Percentiles rank a stretch among this genome's conserved stretches.
phyloP scores from a whole-genome alignment of 2,888 invertebrate species.

The Brenthis ino region DNA sequence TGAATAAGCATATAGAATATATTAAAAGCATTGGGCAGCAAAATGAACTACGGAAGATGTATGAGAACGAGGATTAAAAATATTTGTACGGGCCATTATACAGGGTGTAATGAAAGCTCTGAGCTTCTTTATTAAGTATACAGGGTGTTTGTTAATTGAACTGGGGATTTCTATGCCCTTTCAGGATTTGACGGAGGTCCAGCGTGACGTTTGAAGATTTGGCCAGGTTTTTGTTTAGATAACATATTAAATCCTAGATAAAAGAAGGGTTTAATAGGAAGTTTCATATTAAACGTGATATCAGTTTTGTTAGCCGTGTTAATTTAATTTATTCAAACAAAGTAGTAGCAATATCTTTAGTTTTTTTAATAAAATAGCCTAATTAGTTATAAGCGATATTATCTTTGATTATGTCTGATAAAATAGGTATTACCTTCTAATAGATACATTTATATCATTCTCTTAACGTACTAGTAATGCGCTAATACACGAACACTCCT shows the following conservation, averaged over 20 bases:
- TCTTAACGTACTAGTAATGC: too few species aligned
- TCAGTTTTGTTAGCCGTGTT: background rate
- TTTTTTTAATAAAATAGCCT: too few species aligned
- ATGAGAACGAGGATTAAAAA: conserved; percentile 80
- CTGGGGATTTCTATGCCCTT: conserved; percentile 66
- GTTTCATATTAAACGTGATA: background rate
- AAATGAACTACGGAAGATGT: conserved; percentile 81
- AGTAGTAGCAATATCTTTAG: too few species aligned
- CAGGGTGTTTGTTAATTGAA: conserved; percentile 74
- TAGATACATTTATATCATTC: too few species aligned
- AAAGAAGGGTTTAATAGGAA: conserved; percentile 10
- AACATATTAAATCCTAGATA: conserved; percentile 28
- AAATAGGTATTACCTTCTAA: too few species aligned
- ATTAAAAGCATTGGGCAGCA: conserved; percentile 69
- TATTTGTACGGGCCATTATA: conserved; percentile 82
- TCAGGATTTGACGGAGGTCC: conserved; percentile 68
- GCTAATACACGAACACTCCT: background rate
- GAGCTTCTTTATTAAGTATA: conserved; percentile 77
- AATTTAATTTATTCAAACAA: background rate
- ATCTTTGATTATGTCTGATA: too few species aligned
- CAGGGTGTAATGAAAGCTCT: conserved; percentile 77
- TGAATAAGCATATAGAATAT: conserved; percentile 45
- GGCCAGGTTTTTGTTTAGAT: conserved; percentile 36
- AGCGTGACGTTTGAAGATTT: conserved; percentile 38
- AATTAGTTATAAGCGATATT: too few species aligned